These are phyloP conservation scores for Porites divaricata DNA, from an alignment of 92 coral and sea anemone genomes.

Conservation along the genomic window DNA sequence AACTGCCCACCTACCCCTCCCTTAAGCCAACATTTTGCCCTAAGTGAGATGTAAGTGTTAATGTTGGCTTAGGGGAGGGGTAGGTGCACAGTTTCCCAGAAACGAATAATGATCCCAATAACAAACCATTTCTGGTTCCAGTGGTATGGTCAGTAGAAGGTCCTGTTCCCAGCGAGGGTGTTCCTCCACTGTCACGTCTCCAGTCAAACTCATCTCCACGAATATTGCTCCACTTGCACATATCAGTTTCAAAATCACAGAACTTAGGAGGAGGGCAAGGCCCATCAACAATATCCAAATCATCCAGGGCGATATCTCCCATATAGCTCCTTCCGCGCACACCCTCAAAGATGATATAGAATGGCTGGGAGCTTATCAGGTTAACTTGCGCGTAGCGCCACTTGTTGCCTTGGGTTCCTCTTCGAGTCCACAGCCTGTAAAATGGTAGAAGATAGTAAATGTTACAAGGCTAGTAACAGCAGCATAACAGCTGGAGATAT, in stretches of 20 bases:
- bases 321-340: slow-evolving; percentile 77
- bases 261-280: slow-evolving; percentile 77
- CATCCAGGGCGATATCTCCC: slow-evolving; percentile 97
- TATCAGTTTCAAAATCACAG: slow-evolving; percentile 91
- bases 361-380: slow-evolving; percentile 81
- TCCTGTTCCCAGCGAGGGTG: slow-evolving; percentile 86
- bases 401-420: slow-evolving; percentile 94
- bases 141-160: slow-evolving; percentile 94
- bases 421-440: slow-evolving; percentile 86
- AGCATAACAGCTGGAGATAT: background rate
- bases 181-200: slow-evolving; percentile 89
- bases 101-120: no score
- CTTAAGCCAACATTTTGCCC: no score
- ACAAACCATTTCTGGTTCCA: slow-evolving; percentile 88
- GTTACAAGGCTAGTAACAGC: background rate
- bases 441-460: background rate
- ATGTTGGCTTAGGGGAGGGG: no score
- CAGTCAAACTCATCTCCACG: slow-evolving; percentile 92
- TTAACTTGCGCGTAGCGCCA: slow-evolving; percentile 93
- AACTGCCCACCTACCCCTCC: no score
- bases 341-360: slow-evolving; percentile 88
- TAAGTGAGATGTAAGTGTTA: no score
- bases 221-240: slow-evolving; percentile 79
- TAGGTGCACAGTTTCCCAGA: no score
- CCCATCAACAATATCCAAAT: slow-evolving; percentile 84